Conservation (phyloP, 2,113 vertebrate genomes). For the Chloebia gouldiae region DNA sequence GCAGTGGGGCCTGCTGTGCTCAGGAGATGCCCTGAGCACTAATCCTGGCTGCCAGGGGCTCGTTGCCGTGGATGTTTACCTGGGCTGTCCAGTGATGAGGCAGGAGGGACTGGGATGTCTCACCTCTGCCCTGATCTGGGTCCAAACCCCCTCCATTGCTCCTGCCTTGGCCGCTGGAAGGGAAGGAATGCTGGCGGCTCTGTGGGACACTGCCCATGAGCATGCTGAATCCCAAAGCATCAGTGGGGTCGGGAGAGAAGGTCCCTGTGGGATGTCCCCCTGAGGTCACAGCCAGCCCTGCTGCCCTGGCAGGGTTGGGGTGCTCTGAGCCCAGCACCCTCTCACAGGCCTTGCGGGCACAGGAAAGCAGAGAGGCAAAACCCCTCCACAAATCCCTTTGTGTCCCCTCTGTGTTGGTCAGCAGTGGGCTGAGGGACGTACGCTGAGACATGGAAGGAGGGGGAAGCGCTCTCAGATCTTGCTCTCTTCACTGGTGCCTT, state of each 20-base stretch:
- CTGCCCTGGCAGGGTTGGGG: background rate
- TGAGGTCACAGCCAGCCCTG: background rate
- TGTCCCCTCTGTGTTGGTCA: background rate
- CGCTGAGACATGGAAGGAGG: rapidly evolving
- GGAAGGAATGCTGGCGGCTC: background rate
- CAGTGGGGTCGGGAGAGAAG: background rate
- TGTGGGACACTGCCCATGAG: background rate
- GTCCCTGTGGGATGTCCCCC: background rate
- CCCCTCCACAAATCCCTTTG: background rate
- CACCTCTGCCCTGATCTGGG: background rate
- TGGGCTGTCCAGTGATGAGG: background rate
- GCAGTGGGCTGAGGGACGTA: background rate
- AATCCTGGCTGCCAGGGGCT: background rate
- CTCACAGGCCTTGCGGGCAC: background rate
- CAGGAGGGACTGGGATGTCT: background rate
- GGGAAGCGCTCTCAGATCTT: background rate
- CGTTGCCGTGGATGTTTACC: background rate
- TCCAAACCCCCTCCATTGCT: background rate
- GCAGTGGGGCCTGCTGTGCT: background rate
- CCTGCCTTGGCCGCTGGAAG: background rate
- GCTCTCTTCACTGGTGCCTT: background rate
- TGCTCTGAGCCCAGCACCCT: background rate
- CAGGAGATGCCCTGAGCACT: background rate
- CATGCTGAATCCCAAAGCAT: background rate
- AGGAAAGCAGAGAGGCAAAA: background rate